A percentile compares a stretch with the other conserved stretches of the same genome.
Evolutionary conservation across 2,797 vertebrate genomes (phyloP).

Genomic region (Sebastes dallii): DNA sequence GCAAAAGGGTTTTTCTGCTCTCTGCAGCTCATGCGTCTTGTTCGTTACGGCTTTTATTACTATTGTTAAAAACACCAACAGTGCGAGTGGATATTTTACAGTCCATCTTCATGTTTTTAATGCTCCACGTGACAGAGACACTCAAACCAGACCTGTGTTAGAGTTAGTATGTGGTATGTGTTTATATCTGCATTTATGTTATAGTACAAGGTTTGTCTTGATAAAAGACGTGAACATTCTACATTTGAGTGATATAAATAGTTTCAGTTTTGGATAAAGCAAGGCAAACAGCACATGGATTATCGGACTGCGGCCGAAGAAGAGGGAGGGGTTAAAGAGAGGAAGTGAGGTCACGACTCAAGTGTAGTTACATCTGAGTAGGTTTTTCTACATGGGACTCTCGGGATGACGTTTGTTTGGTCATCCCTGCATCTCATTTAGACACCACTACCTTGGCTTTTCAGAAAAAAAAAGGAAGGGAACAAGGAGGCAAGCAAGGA

Average conservation of each 20-base stretch:
- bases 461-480: neutral
- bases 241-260: slow-evolving; percentile 48
- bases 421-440: slow-evolving; percentile 15
- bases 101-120: slow-evolving; percentile 32
- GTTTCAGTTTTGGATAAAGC: slow-evolving; percentile 45
- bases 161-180: slow-evolving; percentile 6
- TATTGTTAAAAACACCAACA: slow-evolving; percentile 44
- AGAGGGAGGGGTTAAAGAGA: neutral
- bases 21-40: slow-evolving; percentile 53
- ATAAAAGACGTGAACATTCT: slow-evolving; percentile 62
- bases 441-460: slow-evolving; percentile 25
- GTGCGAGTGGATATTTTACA: slow-evolving; percentile 49
- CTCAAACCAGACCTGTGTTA: slow-evolving; percentile 1
- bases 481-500: neutral
- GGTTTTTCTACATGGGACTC: slow-evolving; percentile 7
- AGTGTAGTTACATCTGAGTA: neutral
- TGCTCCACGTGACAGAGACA: neutral
- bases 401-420: neutral
- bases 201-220: slow-evolving; percentile 34
- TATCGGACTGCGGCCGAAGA: neutral
- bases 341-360: slow-evolving; percentile 18
- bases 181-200: slow-evolving; percentile 29
- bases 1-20: slow-evolving; percentile 55
- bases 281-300: slow-evolving; percentile 46
- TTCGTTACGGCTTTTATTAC: slow-evolving; percentile 46